These are phyloP conservation scores for Sturnira hondurensis DNA, from an alignment of 2,113 vertebrate genomes.

Conservation along the genomic window DNA sequence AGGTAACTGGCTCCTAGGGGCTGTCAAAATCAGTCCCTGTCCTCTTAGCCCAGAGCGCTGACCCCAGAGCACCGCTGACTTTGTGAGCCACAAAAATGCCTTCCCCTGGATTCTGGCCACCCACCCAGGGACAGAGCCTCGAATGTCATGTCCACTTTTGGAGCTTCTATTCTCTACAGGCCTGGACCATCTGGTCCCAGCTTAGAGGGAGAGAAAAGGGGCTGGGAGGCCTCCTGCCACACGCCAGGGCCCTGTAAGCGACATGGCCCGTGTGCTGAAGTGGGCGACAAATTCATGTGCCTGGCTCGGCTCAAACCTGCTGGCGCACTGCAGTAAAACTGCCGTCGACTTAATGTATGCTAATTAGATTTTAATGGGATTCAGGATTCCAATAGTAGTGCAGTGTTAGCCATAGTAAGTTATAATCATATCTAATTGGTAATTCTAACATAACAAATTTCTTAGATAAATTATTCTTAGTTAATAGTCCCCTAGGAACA, in stretches of 20 bases:
- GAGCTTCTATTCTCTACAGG: neutral
- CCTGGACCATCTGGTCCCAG: neutral
- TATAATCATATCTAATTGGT: slow-evolving; percentile 85
- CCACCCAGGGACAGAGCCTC: neutral
- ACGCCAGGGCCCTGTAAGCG: neutral
- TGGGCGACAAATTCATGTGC: neutral
- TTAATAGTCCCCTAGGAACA: slow-evolving; percentile 80
- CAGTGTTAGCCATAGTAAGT: slow-evolving; percentile 75
- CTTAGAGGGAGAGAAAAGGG: neutral
- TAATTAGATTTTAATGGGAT: slow-evolving; percentile 83
- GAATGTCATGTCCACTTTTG: neutral
- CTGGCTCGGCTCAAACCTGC: neutral
- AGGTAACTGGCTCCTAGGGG: too few relatives aligned
- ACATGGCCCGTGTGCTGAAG: rapidly evolving
- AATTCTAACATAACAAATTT: slow-evolving; percentile 85
- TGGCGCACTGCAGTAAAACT: slow-evolving; percentile 63
- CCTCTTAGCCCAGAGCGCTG: neutral
- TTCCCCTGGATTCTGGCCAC: neutral
- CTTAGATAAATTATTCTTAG: slow-evolving; percentile 83
- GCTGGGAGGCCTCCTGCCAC: neutral
- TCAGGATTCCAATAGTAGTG: slow-evolving; percentile 75
- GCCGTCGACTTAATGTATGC: slow-evolving; percentile 77
- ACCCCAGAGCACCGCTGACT: neutral
- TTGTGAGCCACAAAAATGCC: neutral
- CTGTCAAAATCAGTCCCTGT: too few relatives aligned